Conservation (phyloP, 2,797 vertebrate species). For the Columba guinea region DNA sequence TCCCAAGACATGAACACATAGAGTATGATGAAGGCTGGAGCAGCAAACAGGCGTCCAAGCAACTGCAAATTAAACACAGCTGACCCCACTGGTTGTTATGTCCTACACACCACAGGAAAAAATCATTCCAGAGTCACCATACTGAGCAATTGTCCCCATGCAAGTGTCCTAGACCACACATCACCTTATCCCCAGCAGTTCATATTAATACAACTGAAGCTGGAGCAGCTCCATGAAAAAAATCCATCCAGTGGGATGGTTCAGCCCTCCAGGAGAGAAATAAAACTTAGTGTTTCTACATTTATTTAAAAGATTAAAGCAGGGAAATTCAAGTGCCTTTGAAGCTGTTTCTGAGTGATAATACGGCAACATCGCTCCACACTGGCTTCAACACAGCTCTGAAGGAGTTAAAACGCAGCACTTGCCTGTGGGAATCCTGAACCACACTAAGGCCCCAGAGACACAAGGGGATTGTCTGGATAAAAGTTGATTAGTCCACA, state of each 20-base stretch:
- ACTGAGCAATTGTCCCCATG: no score
- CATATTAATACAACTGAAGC: neutral
- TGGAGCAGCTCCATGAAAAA: neutral
- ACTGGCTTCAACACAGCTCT: neutral
- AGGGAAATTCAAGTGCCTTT: neutral
- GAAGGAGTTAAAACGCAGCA: slow-evolving; percentile 14
- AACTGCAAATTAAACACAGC: neutral
- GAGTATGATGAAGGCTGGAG: rapidly evolving
- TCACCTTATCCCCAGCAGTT: neutral
- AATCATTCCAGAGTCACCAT: rapidly evolving
- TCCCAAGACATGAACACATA: rapidly evolving
- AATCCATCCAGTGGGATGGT: neutral
- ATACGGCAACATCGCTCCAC: rapidly evolving
- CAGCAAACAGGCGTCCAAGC: neutral
- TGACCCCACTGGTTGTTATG: rapidly evolving
- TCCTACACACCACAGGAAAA: neutral
- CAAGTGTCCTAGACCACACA: rapidly evolving
- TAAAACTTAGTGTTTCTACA: neutral
- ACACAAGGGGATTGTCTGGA: slow-evolving; percentile 49
- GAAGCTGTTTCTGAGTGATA: neutral
- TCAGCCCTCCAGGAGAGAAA: neutral
- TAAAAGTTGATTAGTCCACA: slow-evolving; percentile 62
- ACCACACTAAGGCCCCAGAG: neutral
- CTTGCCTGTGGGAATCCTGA: slow-evolving; percentile 9
- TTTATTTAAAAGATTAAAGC: neutral